Percentiles rank a stretch among this genome's conserved stretches.
These are phyloP conservation scores for Burhinus oedicnemus DNA, from an alignment of 2,113 vertebrate genomes.

Conservation along the genomic window DNA sequence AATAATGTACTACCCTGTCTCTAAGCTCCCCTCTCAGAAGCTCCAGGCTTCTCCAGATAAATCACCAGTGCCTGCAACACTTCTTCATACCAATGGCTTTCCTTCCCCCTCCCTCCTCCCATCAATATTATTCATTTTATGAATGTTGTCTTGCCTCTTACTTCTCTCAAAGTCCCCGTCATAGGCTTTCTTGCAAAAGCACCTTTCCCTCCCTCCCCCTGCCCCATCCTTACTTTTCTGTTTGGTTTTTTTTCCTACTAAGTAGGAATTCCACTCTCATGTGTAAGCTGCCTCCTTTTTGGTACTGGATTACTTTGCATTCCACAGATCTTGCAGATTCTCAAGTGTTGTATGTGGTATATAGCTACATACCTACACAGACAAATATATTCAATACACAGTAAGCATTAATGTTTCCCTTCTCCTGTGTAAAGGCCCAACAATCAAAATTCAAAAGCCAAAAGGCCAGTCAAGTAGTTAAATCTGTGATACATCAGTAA, in stretches of 20 bases:
- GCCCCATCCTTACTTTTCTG: not conserved
- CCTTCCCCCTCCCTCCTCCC: not conserved
- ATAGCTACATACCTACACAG: not conserved
- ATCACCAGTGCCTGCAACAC: not conserved
- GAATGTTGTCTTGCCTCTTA: not conserved
- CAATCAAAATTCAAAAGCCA: not conserved
- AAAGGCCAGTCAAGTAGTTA: not conserved
- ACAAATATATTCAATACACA: not conserved
- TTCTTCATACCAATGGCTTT: not conserved
- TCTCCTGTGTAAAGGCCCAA: not conserved
- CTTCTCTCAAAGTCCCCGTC: fast-evolving
- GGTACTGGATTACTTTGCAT: not conserved
- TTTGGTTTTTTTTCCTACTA: not conserved
- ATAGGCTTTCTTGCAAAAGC: not conserved
- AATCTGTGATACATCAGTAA: not conserved
- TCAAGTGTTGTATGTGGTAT: not conserved
- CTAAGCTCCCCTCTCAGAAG: not conserved
- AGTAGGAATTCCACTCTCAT: not conserved
- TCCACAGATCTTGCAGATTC: not conserved
- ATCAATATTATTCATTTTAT: not conserved
- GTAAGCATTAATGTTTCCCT: not conserved
- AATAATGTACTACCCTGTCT: not conserved
- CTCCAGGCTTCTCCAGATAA: not conserved
- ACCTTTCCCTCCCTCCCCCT: not conserved
- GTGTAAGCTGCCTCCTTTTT: not conserved